Conservation (phyloP, 2,888 invertebrate species). For the Synanthedon tipuliformis region DNA sequence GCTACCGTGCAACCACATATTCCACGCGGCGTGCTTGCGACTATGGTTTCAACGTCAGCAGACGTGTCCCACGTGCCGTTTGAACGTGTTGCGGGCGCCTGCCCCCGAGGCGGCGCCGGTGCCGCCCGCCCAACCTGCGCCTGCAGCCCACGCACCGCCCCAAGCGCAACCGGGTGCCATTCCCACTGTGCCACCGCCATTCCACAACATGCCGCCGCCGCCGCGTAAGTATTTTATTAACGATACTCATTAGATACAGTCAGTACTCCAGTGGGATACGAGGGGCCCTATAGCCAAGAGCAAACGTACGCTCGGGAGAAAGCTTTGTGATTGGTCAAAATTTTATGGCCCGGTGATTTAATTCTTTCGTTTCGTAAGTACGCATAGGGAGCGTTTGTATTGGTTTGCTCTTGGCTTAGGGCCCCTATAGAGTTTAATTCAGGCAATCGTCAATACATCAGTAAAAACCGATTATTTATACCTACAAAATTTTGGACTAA, state of each 20-base stretch:
- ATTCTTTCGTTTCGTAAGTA: too few species aligned
- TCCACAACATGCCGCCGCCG: constrained; percentile 45
- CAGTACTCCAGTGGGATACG: too few species aligned
- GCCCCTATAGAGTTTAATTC: too few species aligned
- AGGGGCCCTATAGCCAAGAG: too few species aligned
- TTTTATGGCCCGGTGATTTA: too few species aligned
- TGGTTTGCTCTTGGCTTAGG: too few species aligned
- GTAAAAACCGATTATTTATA: too few species aligned
- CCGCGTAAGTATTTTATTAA: constrained; percentile 36
- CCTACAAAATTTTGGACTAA: too few species aligned
- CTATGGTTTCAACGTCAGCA: constrained; percentile 99
- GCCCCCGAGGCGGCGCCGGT: constrained; percentile 31
- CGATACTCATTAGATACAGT: neutral
- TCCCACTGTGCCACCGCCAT: constrained; percentile 33
- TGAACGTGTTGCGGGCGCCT: constrained; percentile 79
- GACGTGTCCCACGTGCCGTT: constrained; percentile 98
- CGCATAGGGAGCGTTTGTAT: too few species aligned
- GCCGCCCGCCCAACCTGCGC: constrained; percentile 12
- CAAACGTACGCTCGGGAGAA: too few species aligned
- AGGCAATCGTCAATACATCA: too few species aligned
- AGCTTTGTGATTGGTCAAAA: too few species aligned
- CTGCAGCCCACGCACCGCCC: constrained; percentile 19
- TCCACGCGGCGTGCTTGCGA: constrained; percentile 96
- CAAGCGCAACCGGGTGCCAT: constrained; percentile 13
- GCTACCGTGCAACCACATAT: constrained; percentile 98